These are phyloP conservation scores for Nothobranchius kuhntae DNA, from an alignment of 2,113 vertebrate genomes.

Conservation along the genomic window DNA sequence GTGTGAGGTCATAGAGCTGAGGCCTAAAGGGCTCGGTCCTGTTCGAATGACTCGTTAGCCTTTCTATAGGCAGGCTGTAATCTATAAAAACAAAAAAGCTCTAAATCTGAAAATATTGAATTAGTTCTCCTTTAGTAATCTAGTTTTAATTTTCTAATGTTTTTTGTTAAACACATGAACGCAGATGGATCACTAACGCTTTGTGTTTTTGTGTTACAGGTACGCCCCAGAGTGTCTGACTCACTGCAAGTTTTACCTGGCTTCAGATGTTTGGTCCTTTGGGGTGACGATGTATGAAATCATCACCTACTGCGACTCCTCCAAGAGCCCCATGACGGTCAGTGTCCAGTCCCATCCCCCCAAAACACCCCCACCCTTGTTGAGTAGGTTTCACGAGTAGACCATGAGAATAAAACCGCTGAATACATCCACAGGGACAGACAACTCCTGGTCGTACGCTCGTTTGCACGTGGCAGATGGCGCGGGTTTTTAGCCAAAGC, in stretches of 20 bases:
- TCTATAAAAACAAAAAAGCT: no score
- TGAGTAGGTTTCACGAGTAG: not conserved
- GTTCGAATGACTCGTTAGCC: no score
- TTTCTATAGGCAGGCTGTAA: no score
- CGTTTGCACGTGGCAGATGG: slow-evolving; percentile 56
- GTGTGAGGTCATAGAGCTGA: no score
- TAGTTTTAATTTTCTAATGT: no score
- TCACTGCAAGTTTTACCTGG: slow-evolving; percentile 92
- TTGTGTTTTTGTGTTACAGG: slow-evolving; percentile 72
- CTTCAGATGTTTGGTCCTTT: slow-evolving; percentile 97
- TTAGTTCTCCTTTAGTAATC: no score
- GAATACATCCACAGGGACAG: no score
- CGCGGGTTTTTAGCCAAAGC: slow-evolving; percentile 50
- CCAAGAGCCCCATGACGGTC: slow-evolving; percentile 89
- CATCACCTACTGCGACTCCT: slow-evolving; percentile 90
- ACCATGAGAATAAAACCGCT: not conserved
- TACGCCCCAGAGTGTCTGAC: slow-evolving; percentile 95
- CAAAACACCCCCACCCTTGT: not conserved
- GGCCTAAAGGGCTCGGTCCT: no score
- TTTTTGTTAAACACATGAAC: no score
- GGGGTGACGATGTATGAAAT: slow-evolving; percentile 95
- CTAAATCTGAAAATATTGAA: no score
- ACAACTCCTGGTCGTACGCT: not conserved
- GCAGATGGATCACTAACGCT: no score
- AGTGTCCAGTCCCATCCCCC: slow-evolving; percentile 31